Base-by-base conservation (phyloP, 2,888 invertebrate genomes). In the Lottia scabra region DNA sequence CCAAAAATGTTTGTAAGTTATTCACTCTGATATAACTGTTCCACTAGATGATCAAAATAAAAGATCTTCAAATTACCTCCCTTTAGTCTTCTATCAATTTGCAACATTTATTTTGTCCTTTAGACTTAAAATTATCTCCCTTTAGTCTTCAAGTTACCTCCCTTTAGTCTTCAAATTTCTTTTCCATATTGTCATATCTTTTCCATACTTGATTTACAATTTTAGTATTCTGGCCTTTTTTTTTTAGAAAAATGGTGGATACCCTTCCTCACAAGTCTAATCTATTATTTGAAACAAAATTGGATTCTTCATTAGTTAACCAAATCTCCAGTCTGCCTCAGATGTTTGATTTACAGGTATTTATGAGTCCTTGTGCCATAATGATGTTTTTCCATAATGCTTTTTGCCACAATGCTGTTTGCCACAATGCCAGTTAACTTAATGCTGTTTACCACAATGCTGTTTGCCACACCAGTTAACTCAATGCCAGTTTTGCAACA, bases 281-380 rank as follows among this genome's bases (percentile, higher is more conserved):
- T 56, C 30, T 70, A 10, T 16, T 66, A 16, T 65, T 70, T 26
- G 23, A 27, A 3, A 65, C 27, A 13, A 66, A 70, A 19, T 38
- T 70, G n/a, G 23, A 56, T 3, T 48, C 65, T 23, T 8, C 6
- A 10, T 62, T 70, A 43, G 62, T 70, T 15, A 30, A 44, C 8
- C 56, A 70, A 8, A n/a, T 70, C 43, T 70, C 62, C 23, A 23
- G 30, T 6, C 44, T 56, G 16, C 70, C 70, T 48, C 43, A 70
- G 65, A 45, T 70, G 19, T 70, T 70, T 62, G 65, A 70, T 30
- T 66, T 66, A 48, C 70, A 70, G 70, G 70, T 70, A 56, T 26
- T 19, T 46, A 27, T 16, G 6, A 19, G 19, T 13, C n/a, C 16
- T 16, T n/a, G n/a, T 38, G 16, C 26, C 38, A 38, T 10, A 30